Base-by-base conservation (phyloP, 2,888 invertebrate genomes). In the Erebia epiphron region DNA sequence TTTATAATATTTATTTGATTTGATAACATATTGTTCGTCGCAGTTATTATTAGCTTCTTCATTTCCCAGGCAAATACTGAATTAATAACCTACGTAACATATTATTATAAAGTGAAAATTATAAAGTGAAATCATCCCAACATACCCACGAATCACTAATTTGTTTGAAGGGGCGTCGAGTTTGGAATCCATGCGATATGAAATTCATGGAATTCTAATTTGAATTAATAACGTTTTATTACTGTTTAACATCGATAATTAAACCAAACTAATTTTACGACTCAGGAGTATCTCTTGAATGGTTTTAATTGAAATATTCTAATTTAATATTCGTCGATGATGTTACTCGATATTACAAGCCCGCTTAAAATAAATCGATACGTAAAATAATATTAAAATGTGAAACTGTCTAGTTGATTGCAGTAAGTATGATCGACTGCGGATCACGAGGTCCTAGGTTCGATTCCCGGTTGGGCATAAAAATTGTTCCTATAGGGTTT, bases 191-290 rank as follows among this genome's bases (percentile, higher is more conserved):
- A 65, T 35, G 58, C 57, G 50, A 49, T 64, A 58, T 69, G 64
- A 69, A 69, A 69, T 69, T 69, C 63, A 57, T 63, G 57, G 64
- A 69, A 69, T 65, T 69, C 64, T 43, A 50, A 69, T 69, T 69
- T 35, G 35, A 35, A 7, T 64, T 64, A 50, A 69, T 69, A 69
- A 69, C 69, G 64, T 69, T 69, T 69, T 64, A 69, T 69, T 69
- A 69, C 69, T 65, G 18, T 64, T 57, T 41, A 58, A 21, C 18
- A 21, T n/a, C 41, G 14, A 58, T 58, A 50, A 64, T 69, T 69
- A 65, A 52, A 60, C 41, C 64, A 3, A 57, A 57, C 57, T 64
- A 14, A 65, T 65, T 41, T 18, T 52, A 69, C 49, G 41, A 50
- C 58, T 69, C 57, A 57, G 7, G 57, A 69, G 57, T 49, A 16